Base-by-base conservation (phyloP, 2,797 vertebrate genomes). In the Petrocephalus schoutedeni region DNA sequence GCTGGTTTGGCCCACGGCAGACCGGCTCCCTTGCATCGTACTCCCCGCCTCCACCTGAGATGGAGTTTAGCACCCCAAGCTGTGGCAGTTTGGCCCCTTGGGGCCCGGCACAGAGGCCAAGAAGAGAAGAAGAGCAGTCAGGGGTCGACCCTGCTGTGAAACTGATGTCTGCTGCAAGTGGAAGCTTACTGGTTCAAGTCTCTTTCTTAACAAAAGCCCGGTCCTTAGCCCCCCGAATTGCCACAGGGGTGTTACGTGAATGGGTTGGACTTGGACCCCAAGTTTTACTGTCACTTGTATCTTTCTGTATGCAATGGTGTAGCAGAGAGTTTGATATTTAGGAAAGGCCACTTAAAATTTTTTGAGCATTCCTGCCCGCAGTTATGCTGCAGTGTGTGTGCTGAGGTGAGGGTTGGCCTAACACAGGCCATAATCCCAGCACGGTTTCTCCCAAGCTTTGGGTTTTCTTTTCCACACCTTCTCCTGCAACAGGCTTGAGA, bases 361-460 rank as follows among this genome's bases (percentile, higher is more conserved):
- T 56, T 12, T 16, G 54, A 56, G 2, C 54, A 10, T 56, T 57
- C 56, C 16, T 67, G 61, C 61, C 28, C 10, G 12, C 28, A 67
- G 23, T 32, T 67, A 67, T 32, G 61, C 23, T 67, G 61, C 23
- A 21, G 19, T 59, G 19, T 59, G n/a, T 61, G 58, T 74, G 36
- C 41, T 77, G 16, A 45, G 71, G 71, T 16, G 56, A n/a, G 54
- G 19, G n/a, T 36, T 2, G 12, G 49, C 14, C 7, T 9, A 58
- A 23, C 49, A 1, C 21, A 4, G 84, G 61, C 49, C 19, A 1
- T 32, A 49, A n/a, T 16, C 58, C 45, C 58, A 16, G 90, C 92
- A 90, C 91, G 90, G 92, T 90, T 83, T 88, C 82, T 28, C 82
- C 89, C 89, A 90, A 90, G 61, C 28, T 88, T 87, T 90, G 90